phyloP scores from a whole-genome alignment of 1,140 invertebrate species.

The Drosophila bocki region DNA sequence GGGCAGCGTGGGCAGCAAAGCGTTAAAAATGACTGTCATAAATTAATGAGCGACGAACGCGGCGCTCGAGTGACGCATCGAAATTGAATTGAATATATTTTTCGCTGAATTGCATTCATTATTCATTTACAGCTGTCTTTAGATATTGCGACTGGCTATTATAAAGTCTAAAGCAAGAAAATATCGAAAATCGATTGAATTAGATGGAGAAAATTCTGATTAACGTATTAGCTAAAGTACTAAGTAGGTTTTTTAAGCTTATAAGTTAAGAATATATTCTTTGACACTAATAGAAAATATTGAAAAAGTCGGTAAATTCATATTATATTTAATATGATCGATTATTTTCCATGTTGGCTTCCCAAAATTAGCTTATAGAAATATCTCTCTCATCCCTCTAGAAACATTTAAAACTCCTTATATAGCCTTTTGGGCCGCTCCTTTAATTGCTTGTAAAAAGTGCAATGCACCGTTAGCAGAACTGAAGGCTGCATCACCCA shows the following conservation, averaged over 20 bases:
- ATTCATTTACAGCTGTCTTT: constrained; percentile 76
- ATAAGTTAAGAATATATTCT: neutral
- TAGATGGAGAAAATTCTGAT: neutral
- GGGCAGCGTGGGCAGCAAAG: constrained; percentile 68
- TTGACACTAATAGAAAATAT: neutral
- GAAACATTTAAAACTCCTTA: neutral
- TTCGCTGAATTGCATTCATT: constrained; percentile 80
- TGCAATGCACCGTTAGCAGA: constrained; percentile 50
- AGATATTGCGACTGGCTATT: constrained; percentile 5
- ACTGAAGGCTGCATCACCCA: constrained; percentile 8
- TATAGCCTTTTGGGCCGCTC: neutral
- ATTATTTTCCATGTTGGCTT: no score
- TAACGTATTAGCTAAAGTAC: neutral
- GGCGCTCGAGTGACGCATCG: constrained; percentile 69
- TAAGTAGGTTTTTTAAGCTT: neutral
- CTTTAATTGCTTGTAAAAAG: constrained; percentile 70
- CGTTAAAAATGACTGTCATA: constrained; percentile 82
- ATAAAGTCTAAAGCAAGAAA: neutral
- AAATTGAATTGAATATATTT: constrained; percentile 77
- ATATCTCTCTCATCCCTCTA: neutral
- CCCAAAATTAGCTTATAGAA: neutral
- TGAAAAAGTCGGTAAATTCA: no score
- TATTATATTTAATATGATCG: no score
- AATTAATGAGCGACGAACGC: constrained; percentile 70
- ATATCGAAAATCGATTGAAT: neutral